Evolutionary conservation across 1,140 invertebrate genomes (phyloP).

Genomic region (Drosophila teissieri): DNA sequence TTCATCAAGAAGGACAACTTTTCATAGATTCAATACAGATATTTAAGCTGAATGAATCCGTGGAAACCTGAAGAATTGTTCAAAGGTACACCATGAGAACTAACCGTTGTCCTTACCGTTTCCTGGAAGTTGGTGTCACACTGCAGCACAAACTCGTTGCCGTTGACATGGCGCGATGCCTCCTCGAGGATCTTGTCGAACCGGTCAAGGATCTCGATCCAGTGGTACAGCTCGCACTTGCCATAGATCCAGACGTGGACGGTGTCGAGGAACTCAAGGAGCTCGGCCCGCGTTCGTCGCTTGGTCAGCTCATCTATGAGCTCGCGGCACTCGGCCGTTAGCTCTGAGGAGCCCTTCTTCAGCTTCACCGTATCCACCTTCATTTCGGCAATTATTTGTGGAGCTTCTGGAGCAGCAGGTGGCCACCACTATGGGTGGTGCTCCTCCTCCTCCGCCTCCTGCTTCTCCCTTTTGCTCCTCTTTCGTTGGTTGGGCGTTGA

Average conservation of each 20-base stretch:
- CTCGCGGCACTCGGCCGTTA: constrained; percentile 93
- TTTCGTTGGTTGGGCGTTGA: constrained; percentile 1
- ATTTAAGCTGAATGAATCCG: neutral
- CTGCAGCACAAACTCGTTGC: constrained; percentile 91
- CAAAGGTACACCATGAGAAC: neutral
- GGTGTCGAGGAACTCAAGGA: constrained; percentile 90
- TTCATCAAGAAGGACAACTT: too few species aligned
- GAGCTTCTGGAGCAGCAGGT: constrained; percentile 26
- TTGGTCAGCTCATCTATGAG: constrained; percentile 92
- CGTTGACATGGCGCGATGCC: constrained; percentile 88
- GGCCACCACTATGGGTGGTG: constrained; percentile 22
- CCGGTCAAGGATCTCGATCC: constrained; percentile 94
- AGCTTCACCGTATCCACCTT: constrained; percentile 94
- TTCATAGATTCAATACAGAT: too few species aligned
- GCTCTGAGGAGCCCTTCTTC: constrained; percentile 95
- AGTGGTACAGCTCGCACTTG: constrained; percentile 96
- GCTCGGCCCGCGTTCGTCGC: constrained; percentile 88
- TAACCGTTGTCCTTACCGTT: constrained; percentile 85
- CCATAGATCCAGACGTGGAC: constrained; percentile 95
- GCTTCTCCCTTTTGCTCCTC: constrained; percentile 8
- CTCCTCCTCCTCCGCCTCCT: constrained; percentile 11
- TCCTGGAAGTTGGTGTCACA: constrained; percentile 90
- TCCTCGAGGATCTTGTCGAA: constrained; percentile 93
- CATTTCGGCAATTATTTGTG: constrained; percentile 86
- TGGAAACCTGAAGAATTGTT: neutral